A percentile compares a stretch with the other conserved stretches of the same genome.
phyloP scores from a whole-genome alignment of 2,113 vertebrate species.

The Microcebus lehilahytsara region DNA sequence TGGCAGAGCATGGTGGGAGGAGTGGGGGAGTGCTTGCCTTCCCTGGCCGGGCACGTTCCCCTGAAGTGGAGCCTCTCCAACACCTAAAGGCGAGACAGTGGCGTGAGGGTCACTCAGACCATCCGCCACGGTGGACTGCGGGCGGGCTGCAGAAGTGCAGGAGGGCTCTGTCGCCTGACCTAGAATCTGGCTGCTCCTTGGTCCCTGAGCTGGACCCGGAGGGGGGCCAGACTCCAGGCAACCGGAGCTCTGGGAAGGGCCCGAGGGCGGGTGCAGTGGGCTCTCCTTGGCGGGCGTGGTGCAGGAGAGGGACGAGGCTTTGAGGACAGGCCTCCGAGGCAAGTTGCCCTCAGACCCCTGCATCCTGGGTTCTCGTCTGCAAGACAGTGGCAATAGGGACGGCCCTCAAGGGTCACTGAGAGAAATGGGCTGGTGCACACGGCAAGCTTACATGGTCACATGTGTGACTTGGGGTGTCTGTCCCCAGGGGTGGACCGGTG shows the following conservation, averaged over 20 bases:
- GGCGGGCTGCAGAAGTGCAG: neutral
- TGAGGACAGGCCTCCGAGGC: neutral
- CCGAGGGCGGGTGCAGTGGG: neutral
- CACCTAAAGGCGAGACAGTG: no score
- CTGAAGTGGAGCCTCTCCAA: no score
- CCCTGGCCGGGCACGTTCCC: no score
- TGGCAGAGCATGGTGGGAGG: no score
- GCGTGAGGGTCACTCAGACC: no score
- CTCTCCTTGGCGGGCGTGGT: neutral
- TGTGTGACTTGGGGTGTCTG: neutral
- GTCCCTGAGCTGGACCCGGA: neutral
- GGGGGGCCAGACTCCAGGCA: neutral
- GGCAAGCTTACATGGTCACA: no score
- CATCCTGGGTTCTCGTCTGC: neutral
- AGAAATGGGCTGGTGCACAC: rapidly evolving
- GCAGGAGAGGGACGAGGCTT: rapidly evolving
- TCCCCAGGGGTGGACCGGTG: neutral
- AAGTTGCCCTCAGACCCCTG: neutral
- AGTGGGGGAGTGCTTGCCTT: no score
- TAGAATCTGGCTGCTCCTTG: neutral
- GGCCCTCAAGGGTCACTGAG: neutral
- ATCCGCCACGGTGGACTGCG: rapidly evolving
- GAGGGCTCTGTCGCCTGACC: neutral
- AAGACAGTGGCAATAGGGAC: neutral
- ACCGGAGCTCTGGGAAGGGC: neutral